Percentiles rank a stretch among this genome's conserved stretches.
phyloP scores from a whole-genome alignment of 1,140 invertebrate genomes.

The Triops longicaudatus region DNA sequence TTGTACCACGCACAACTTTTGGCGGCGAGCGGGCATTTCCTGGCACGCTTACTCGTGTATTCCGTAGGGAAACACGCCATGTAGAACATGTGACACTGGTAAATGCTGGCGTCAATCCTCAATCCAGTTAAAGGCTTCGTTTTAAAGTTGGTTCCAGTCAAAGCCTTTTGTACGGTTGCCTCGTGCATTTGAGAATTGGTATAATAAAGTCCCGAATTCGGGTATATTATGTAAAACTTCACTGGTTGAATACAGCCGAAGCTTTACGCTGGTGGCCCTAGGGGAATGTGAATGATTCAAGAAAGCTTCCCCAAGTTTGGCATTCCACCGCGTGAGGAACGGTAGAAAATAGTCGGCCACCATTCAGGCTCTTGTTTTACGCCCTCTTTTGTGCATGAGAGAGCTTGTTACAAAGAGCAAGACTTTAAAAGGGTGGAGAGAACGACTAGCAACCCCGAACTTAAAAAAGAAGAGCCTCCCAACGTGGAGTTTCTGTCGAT shows the following conservation, averaged over 20 bases:
- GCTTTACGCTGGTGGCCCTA: background rate
- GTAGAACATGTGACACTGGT: background rate
- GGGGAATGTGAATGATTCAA: background rate
- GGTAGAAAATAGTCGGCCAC: background rate
- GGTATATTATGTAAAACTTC: constrained; percentile 1
- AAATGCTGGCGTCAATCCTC: background rate
- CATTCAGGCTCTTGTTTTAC: background rate
- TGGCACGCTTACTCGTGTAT: too few species aligned
- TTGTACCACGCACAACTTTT: too few species aligned
- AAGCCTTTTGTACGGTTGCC: background rate
- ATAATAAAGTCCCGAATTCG: background rate
- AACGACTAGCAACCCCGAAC: background rate
- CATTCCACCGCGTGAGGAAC: background rate
- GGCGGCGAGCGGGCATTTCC: too few species aligned
- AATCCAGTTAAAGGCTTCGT: background rate
- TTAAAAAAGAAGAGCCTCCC: background rate
- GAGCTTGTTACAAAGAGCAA: background rate
- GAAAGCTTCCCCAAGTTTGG: background rate
- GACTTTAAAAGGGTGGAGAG: background rate
- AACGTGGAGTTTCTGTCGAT: background rate
- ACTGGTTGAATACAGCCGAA: too few species aligned
- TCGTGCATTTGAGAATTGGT: background rate
- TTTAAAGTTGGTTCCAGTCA: background rate
- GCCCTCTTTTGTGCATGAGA: background rate
- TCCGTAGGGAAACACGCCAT: too few species aligned